Conservation (phyloP, 2,113 vertebrate species). For the Ascaphus truei region DNA sequence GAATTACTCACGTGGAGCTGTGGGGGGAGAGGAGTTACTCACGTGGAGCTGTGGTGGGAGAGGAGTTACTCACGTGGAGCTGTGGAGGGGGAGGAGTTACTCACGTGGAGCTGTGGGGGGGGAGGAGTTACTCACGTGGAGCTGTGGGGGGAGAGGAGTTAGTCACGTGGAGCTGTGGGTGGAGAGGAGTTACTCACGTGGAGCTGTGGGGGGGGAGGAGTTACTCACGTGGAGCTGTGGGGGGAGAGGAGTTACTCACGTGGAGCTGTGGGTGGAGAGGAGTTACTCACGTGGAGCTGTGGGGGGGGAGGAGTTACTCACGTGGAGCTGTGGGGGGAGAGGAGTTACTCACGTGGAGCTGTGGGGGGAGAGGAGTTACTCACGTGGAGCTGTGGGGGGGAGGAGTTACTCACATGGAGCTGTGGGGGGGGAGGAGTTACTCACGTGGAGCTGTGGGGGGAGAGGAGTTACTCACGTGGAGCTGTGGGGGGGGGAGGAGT, state of each 20-base stretch:
- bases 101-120: constrained; percentile 84
- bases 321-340: constrained; percentile 81
- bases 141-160: too few species aligned
- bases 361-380: too few species aligned
- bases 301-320: constrained; percentile 75
- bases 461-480: constrained; percentile 79
- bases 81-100: constrained; percentile 78
- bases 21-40: too few species aligned
- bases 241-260: constrained; percentile 80
- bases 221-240: constrained; percentile 83
- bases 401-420: constrained; percentile 78
- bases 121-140: constrained; percentile 79
- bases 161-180: constrained; percentile 77
- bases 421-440: too few species aligned
- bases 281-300: constrained; percentile 80
- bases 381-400: constrained; percentile 83
- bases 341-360: constrained; percentile 76
- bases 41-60: constrained; percentile 85
- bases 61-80: constrained; percentile 78
- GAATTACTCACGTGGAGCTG: constrained; percentile 80
- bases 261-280: constrained; percentile 54
- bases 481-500: constrained; percentile 44
- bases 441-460: constrained; percentile 84
- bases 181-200: constrained; percentile 76
- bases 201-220: too few species aligned